These are phyloP conservation scores for Noturus placidus DNA, from an alignment of 2,113 vertebrate species.

Conservation along the genomic window DNA sequence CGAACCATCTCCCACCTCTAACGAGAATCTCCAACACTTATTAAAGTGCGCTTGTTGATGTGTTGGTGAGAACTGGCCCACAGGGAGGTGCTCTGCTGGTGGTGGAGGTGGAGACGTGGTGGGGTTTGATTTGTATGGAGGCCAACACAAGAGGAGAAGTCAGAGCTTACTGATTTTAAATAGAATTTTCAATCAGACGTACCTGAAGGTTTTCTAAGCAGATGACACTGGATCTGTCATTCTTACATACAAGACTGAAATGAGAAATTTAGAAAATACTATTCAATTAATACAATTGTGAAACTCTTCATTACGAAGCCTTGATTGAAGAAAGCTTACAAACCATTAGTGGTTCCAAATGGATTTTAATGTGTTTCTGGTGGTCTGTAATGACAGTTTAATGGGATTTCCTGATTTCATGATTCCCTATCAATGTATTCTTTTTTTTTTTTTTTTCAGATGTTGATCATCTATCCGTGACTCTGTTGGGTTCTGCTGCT, in stretches of 20 bases:
- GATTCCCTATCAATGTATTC: background rate
- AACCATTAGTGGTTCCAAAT: background rate
- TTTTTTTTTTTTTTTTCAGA: background rate
- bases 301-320: background rate
- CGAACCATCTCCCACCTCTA: background rate
- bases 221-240: background rate
- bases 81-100: background rate
- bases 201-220: background rate
- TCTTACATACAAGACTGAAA: background rate
- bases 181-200: background rate
- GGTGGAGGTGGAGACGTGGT: background rate
- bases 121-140: background rate
- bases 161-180: background rate
- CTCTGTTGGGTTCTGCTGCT: too few species aligned
- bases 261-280: background rate
- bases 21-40: conserved; percentile 22
- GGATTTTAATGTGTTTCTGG: background rate
- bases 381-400: background rate
- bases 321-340: background rate
- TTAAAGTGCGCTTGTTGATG: conserved; percentile 24
- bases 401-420: background rate
- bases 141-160: background rate
- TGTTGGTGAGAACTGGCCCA: background rate
- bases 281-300: too few species aligned
- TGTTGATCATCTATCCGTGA: background rate